Percentiles rank a stretch among this genome's conserved stretches.
These are phyloP conservation scores for Siphamia tubifer DNA, from an alignment of 2,113 vertebrate species.

Conservation along the genomic window DNA sequence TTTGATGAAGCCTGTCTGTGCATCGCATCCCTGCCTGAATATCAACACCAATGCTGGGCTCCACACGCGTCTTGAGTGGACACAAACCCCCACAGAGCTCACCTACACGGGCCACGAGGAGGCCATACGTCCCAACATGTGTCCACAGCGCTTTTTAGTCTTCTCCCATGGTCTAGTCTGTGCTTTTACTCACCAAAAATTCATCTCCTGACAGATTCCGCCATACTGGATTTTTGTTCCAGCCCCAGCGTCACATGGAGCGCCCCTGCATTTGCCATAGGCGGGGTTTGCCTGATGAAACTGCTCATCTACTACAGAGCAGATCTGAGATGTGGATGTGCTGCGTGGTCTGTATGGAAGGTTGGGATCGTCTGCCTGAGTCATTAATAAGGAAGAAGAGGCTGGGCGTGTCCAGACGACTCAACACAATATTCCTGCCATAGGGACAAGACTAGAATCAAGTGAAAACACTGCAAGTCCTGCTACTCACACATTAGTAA, in stretches of 20 bases:
- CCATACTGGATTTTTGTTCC: conserved; percentile 81
- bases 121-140: conserved; percentile 30
- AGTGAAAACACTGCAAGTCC: too few species aligned
- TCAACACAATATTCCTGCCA: not conserved
- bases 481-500: too few species aligned
- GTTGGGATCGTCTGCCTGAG: not conserved
- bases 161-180: conserved; percentile 36
- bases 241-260: conserved; percentile 76
- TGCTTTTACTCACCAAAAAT: conserved; percentile 33
- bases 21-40: conserved; percentile 56
- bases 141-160: conserved; percentile 19
- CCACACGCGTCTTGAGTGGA: conserved; percentile 6
- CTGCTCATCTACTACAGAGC: conserved; percentile 11
- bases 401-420: conserved; percentile 23
- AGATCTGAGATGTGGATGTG: not conserved
- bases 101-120: conserved; percentile 47
- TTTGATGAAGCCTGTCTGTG: conserved; percentile 55
- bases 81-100: conserved; percentile 34
- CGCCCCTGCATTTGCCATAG: conserved; percentile 64
- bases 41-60: conserved; percentile 50
- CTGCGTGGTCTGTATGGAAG: not conserved
- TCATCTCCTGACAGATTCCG: conserved; percentile 81
- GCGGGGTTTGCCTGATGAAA: conserved; percentile 62
- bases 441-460: too few species aligned
- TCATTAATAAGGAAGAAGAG: conserved; percentile 1